Percentiles rank a stretch among this genome's conserved stretches.
Conservation (phyloP, 2,797 vertebrate species). For the Monodelphis domestica region DNA sequence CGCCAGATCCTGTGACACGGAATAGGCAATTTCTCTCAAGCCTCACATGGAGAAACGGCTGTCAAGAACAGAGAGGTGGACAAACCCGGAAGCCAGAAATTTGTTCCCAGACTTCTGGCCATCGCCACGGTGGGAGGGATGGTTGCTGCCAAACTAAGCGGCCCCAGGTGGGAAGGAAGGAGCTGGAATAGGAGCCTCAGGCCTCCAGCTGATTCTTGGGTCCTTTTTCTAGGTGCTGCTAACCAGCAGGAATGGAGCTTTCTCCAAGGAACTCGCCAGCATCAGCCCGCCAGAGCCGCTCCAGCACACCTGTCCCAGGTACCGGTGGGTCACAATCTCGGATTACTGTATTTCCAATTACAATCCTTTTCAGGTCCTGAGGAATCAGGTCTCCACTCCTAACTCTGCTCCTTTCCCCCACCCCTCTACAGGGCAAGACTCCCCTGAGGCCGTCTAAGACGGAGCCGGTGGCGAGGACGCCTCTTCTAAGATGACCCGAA, state of each 20-base stretch:
- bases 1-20: not conserved
- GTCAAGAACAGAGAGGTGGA: not conserved
- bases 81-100: not conserved
- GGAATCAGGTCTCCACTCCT: too few species aligned
- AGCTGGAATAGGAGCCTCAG: not conserved
- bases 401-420: constrained; percentile 27
- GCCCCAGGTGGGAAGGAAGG: not conserved
- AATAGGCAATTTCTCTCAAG: not conserved
- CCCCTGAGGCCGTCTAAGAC: constrained; percentile 88
- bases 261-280: not conserved
- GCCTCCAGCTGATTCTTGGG: not conserved
- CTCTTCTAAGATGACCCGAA: constrained; percentile 97
- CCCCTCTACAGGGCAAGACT: constrained; percentile 73
- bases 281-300: not conserved
- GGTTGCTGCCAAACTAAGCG: not conserved
- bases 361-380: not conserved
- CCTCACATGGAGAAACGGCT: not conserved
- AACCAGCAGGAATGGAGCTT: not conserved
- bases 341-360: not conserved
- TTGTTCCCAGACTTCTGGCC: not conserved
- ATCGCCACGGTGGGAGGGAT: not conserved
- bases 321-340: not conserved
- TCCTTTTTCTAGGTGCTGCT: not conserved
- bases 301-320: not conserved
- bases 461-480: constrained; percentile 81